Percentiles rank a stretch among this genome's conserved stretches.
These are phyloP conservation scores for Chaetodon trifascialis DNA, from an alignment of 2,113 vertebrate species.

Conservation along the genomic window DNA sequence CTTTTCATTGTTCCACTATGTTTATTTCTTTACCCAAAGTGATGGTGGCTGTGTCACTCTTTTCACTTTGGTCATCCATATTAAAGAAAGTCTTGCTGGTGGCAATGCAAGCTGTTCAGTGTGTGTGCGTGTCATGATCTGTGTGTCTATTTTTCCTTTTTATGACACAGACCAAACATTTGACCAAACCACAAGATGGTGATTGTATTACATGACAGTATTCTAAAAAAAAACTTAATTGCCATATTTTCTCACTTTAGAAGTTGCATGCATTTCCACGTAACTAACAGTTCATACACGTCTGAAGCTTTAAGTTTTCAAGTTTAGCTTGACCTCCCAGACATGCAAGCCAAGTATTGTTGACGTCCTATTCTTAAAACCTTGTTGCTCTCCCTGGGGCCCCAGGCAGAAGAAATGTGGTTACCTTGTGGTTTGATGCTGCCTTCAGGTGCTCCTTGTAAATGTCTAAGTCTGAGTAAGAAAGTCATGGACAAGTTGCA, in stretches of 20 bases:
- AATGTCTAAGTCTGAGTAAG: background rate
- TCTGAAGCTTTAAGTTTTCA: background rate
- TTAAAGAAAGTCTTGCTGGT: constrained; percentile 82
- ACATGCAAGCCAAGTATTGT: constrained; percentile 11
- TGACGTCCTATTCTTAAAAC: background rate
- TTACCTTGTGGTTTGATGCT: background rate
- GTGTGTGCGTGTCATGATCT: background rate
- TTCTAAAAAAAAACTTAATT: background rate
- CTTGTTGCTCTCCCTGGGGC: background rate
- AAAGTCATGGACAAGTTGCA: background rate
- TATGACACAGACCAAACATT: background rate
- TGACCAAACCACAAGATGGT: background rate
- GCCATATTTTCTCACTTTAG: background rate
- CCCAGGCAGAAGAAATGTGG: background rate
- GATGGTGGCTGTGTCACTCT: constrained; percentile 66
- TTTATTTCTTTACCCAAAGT: constrained; percentile 66
- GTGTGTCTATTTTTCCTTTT: background rate
- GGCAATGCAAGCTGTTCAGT: constrained; percentile 63
- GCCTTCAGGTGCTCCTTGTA: constrained; percentile 19
- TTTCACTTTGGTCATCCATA: constrained; percentile 75
- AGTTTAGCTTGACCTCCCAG: background rate
- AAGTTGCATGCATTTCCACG: background rate
- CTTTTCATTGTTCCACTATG: constrained; percentile 70
- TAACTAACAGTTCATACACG: background rate
- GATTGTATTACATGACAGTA: background rate